These are phyloP conservation scores for Antheraea pernyi DNA, from an alignment of 1,140 invertebrate species.

Conservation along the genomic window DNA sequence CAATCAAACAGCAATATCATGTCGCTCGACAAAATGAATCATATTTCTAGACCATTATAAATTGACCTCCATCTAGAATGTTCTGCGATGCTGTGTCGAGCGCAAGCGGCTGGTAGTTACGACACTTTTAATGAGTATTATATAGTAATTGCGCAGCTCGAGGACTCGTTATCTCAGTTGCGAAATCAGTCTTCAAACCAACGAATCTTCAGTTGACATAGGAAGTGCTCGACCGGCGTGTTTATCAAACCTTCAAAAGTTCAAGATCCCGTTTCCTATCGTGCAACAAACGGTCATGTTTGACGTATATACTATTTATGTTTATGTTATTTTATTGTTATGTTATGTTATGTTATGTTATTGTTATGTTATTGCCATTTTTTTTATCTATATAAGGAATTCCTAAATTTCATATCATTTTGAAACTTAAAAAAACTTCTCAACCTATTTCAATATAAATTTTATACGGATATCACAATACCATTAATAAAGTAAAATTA, in stretches of 20 bases:
- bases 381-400: no score
- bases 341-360: no score
- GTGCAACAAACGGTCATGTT: background rate
- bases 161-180: conserved; percentile 19
- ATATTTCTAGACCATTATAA: background rate
- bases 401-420: no score
- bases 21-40: background rate
- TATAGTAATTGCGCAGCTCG: conserved; percentile 17
- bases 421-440: no score
- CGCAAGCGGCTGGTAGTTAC: conserved; percentile 19
- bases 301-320: no score
- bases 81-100: background rate
- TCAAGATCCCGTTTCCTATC: background rate
- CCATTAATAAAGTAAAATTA: no score
- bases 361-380: no score
- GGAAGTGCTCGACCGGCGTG: background rate
- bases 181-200: conserved; percentile 18
- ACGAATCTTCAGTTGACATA: conserved; percentile 9
- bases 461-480: no score
- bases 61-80: background rate
- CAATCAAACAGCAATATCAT: conserved; percentile 1
- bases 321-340: no score
- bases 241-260: background rate
- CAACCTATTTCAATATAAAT: no score
- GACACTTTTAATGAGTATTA: conserved; percentile 25